These are phyloP conservation scores for Amiota minor DNA, from an alignment of 2,888 invertebrate genomes.

Conservation along the genomic window DNA sequence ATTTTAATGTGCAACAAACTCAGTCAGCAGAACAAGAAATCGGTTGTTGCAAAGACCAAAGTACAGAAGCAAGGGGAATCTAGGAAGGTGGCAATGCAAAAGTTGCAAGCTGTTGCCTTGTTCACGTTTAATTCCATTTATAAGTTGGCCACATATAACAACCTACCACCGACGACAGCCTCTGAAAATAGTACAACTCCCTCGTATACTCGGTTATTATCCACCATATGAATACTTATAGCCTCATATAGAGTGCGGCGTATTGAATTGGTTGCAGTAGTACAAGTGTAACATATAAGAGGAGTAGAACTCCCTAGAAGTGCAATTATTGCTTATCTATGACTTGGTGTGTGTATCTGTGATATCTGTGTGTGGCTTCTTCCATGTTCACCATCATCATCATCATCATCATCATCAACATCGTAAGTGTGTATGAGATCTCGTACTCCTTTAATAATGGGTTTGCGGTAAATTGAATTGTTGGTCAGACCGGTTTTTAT, in stretches of 20 bases:
- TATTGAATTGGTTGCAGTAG: no score
- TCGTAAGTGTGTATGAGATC: neutral
- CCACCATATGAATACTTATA: no score
- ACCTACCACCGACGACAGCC: neutral
- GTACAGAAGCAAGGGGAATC: neutral
- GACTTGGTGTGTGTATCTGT: slow-evolving; percentile 10
- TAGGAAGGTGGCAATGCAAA: neutral
- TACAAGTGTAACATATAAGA: no score
- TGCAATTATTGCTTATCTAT: slow-evolving; percentile 58
- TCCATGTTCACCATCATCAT: neutral
- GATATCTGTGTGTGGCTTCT: neutral
- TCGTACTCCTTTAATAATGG: slow-evolving; percentile 50
- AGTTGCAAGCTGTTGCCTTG: slow-evolving; percentile 39
- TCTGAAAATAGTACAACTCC: no score
- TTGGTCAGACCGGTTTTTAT: slow-evolving; percentile 53
- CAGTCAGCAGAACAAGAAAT: neutral
- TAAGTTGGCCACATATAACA: slow-evolving; percentile 40
- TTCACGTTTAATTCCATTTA: slow-evolving; percentile 64
- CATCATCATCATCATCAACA: neutral
- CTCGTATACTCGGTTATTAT: no score
- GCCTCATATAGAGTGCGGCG: no score
- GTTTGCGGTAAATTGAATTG: slow-evolving; percentile 67
- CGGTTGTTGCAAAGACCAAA: neutral
- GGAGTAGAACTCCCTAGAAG: slow-evolving; percentile 37
- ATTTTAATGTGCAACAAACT: slow-evolving; percentile 47